A percentile compares a stretch with the other conserved stretches of the same genome.
phyloP scores from a whole-genome alignment of 2,797 vertebrate genomes.

The Enteromius radiatus region DNA sequence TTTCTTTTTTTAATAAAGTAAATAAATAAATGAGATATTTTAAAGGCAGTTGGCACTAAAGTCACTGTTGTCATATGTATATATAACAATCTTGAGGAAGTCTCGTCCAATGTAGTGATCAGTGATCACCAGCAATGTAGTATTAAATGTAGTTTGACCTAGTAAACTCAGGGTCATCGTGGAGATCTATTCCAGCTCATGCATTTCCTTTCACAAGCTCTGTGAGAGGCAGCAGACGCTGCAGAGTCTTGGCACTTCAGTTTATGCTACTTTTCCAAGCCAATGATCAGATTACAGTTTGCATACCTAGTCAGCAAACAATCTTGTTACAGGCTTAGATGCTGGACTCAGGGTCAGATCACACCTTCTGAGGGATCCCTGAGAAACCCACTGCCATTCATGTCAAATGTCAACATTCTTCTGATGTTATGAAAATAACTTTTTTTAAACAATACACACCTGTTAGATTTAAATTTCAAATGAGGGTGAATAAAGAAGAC shows the following conservation, averaged over 20 bases:
- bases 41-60: no score
- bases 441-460: background rate
- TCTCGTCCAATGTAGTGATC: background rate
- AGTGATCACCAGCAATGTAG: background rate
- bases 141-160: background rate
- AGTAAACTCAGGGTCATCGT: constrained; percentile 17
- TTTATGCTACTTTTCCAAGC: constrained; percentile 52
- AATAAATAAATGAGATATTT: no score
- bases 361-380: constrained; percentile 5
- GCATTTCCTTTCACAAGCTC: constrained; percentile 23
- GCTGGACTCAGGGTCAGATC: constrained; percentile 20
- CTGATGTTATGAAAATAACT: background rate
- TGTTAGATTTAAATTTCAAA: background rate
- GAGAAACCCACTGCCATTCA: background rate
- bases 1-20: no score
- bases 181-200: background rate
- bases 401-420: background rate
- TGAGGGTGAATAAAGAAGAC: no score
- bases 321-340: constrained; percentile 35
- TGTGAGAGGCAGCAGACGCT: constrained; percentile 35
- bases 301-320: constrained; percentile 30
- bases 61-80: no score
- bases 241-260: constrained; percentile 36
- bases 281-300: constrained; percentile 50
- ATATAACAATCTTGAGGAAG: no score